Base-by-base conservation (phyloP, 2,797 vertebrate species). In the Cynodonichthys magdalenae region DNA sequence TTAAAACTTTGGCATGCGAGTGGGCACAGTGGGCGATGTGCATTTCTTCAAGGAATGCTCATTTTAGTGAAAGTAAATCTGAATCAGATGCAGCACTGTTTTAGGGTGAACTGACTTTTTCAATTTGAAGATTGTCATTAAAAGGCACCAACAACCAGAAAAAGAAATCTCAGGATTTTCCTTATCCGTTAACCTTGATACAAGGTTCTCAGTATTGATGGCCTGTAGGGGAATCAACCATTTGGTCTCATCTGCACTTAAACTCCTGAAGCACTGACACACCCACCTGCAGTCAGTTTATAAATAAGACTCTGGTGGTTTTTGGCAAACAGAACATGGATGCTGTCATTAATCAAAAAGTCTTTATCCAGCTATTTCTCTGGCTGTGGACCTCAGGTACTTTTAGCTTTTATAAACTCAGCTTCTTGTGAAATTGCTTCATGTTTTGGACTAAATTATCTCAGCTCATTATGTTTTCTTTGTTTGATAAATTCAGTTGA, bases 321-420 rank as follows among this genome's bases (percentile, higher is more conserved):
- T 27, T 28, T 56, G 24, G 20, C 34, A 31, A 20, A 19, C 14
- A 15, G n/a, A 47, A 36, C 18, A 48, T 48, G 57, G 29, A 29
- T 5, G 17, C 15, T 29, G 11, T 36, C 8, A 20, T 24, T 4
- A 36, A 24, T 6, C 57, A 59, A 15, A 6, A 15, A 15, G 18
- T 48, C 2, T 4, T 59, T 12, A 9, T 36, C 7, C 6, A 44
- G 7, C 15, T 47, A 0, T 34, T 9, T 18, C 5, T 59, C 20
- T 15, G 20, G 20, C 41, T 59, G 45, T 62, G 59, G 59, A 18
- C 8, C 1, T 3, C 49, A 28, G 64, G 49, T 67, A 59, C 28
- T 28, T n/a, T 18, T 8, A 3, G 18, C 8, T 17, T 42, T 17
- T 54, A 9, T 44, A 17, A 44, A 17, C 17, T 44, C 15, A 44